Evolutionary conservation across 2,113 vertebrate genomes (phyloP).

Genomic region (Nothocercus julius): DNA sequence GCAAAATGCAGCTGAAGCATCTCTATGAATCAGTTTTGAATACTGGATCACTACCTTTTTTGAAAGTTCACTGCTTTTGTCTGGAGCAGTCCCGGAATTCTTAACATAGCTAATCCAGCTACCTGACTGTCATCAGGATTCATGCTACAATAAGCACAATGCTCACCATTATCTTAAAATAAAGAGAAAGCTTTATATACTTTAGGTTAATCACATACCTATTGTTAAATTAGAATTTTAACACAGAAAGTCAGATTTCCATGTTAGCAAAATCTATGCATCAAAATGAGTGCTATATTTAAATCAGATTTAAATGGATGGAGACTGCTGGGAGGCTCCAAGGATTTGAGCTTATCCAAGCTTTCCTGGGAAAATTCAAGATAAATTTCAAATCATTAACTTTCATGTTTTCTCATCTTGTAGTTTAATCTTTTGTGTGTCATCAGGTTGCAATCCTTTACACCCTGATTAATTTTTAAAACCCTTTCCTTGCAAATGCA

Average conservation of each 20-base stretch:
- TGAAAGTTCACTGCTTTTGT: not conserved
- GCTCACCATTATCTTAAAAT: not conserved
- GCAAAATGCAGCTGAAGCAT: not conserved
- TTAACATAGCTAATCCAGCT: not conserved
- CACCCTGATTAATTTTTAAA: not conserved
- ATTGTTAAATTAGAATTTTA: not conserved
- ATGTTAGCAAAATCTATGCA: not conserved
- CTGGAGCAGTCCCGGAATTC: not conserved
- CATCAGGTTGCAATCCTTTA: not conserved
- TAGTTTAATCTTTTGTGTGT: not conserved
- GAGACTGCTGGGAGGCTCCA: not conserved
- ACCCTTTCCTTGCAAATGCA: not conserved
- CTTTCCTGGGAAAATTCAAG: conserved; percentile 3
- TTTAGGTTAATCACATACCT: not conserved
- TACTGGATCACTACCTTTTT: not conserved
- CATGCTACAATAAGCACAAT: not conserved
- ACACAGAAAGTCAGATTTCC: not conserved
- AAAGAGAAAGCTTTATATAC: not conserved
- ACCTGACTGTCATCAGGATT: not conserved
- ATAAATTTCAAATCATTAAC: not conserved
- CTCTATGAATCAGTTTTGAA: not conserved
- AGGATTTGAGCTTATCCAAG: not conserved
- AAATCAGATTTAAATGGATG: conserved; percentile 5
- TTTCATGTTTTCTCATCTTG: not conserved
- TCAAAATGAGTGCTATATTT: not conserved